Evolutionary conservation across 2,888 invertebrate species (phyloP), one percentile per base, ranked within the genome.

Genomic region (Platycnemis pennipes): DNA sequence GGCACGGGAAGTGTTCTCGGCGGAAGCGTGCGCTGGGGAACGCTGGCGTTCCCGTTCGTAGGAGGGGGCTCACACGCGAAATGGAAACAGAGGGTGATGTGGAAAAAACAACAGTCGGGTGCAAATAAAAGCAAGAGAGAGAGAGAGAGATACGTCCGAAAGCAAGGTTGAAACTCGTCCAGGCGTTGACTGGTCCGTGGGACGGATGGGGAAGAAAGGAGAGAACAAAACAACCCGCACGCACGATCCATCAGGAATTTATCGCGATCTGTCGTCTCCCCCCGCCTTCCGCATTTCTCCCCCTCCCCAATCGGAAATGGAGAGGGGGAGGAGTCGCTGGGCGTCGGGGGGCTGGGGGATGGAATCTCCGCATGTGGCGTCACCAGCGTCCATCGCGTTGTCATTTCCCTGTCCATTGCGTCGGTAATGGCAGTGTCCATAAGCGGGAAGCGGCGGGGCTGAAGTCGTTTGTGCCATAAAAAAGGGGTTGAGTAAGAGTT

Each of bases 181-280:
- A 44, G 63, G n/a, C 91, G 91, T 69, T 63, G 63, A 63, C 91
- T 77, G 77, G 31, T 22, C 11, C 13, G 13, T 11, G 77, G 77
- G 63, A 26, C 0, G 31, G 37, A 37, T 0, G 31, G 77, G 69
- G 7, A 69, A 31, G 31, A 8, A 22, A 56, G n/a, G 37, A 77
- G 37, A 91, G 49, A 69, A 63, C 91, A 5, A 44, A 63, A 44
- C 63, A 42, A 91, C 91, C 91, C 91, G 69, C 63, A 91, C 89
- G 19, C 91, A 77, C 77, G 63, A 91, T 91, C 91, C 91, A 91
- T 91, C 91, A 91, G 91, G 69, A 91, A 91, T 91, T 91, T 91
- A 91, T 91, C 91, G 91, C 91, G 91, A 91, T 63, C n/a, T n/a
- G n/a, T n/a, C n/a, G n/a, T n/a, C n/a, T n/a, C 49, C 63, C 42